phyloP scores from a whole-genome alignment of 1,140 invertebrate species.

The Lucilia cuprina region DNA sequence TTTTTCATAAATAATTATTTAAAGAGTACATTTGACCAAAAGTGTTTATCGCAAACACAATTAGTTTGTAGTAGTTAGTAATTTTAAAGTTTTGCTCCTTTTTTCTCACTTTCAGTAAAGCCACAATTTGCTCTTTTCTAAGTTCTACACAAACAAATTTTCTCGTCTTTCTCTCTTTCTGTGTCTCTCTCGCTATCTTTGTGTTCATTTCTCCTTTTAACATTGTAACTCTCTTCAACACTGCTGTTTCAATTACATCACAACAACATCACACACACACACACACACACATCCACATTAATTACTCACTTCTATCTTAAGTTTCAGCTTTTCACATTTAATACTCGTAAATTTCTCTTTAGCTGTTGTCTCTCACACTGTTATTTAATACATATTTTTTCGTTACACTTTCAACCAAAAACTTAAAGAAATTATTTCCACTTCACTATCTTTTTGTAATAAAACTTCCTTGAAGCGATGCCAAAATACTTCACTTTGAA shows the following conservation, averaged over 20 bases:
- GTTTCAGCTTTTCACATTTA: too few species aligned
- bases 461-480: too few species aligned
- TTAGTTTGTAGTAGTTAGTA: background rate
- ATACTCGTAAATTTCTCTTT: too few species aligned
- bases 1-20: background rate
- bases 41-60: background rate
- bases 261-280: slow-evolving; percentile 8
- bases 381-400: too few species aligned
- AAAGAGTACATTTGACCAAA: background rate
- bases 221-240: background rate
- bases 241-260: background rate
- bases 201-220: slow-evolving; percentile 18
- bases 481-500: too few species aligned
- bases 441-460: too few species aligned
- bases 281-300: too few species aligned
- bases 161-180: background rate
- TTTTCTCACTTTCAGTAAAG: background rate
- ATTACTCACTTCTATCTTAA: too few species aligned
- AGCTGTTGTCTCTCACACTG: too few species aligned
- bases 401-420: too few species aligned
- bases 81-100: background rate
- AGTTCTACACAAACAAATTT: too few species aligned
- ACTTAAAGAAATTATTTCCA: too few species aligned
- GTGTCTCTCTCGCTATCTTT: slow-evolving; percentile 21
- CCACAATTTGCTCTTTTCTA: background rate